Evolutionary conservation across 2,888 invertebrate genomes (phyloP).

Genomic region (Flabesymbios commensalis): DNA sequence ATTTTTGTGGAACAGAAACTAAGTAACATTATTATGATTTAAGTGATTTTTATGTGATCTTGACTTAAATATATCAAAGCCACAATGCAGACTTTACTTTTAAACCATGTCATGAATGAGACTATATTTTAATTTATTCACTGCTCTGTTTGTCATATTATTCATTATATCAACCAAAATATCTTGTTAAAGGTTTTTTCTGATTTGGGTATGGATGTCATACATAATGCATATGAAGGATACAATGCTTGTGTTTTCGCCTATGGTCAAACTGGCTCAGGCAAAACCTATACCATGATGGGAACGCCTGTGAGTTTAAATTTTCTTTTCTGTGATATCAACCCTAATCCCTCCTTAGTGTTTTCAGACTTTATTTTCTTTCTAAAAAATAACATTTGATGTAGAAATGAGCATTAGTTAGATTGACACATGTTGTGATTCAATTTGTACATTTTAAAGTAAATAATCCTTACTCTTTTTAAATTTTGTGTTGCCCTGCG

Average conservation of each 20-base stretch:
- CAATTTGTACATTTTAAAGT: too few species aligned
- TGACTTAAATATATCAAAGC: too few species aligned
- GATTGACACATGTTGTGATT: not conserved
- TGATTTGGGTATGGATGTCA: not conserved
- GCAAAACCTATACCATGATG: too few species aligned
- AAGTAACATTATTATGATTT: not conserved
- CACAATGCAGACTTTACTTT: too few species aligned
- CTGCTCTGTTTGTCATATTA: too few species aligned
- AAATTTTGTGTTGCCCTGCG: too few species aligned
- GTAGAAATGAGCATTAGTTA: not conserved
- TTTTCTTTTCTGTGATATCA: not conserved
- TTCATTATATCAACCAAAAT: not conserved
- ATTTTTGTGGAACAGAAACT: not conserved
- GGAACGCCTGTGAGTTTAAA: not conserved
- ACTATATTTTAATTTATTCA: too few species aligned
- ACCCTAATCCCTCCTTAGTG: not conserved
- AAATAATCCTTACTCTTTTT: too few species aligned
- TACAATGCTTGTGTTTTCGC: too few species aligned
- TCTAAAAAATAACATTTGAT: not conserved
- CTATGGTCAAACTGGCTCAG: too few species aligned
- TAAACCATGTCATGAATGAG: too few species aligned
- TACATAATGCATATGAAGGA: too few species aligned
- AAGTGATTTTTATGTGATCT: not conserved
- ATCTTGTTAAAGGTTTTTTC: not conserved
- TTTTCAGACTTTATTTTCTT: not conserved